phyloP scores from a whole-genome alignment of 2,888 invertebrate species.

The Epinotia nisella region DNA sequence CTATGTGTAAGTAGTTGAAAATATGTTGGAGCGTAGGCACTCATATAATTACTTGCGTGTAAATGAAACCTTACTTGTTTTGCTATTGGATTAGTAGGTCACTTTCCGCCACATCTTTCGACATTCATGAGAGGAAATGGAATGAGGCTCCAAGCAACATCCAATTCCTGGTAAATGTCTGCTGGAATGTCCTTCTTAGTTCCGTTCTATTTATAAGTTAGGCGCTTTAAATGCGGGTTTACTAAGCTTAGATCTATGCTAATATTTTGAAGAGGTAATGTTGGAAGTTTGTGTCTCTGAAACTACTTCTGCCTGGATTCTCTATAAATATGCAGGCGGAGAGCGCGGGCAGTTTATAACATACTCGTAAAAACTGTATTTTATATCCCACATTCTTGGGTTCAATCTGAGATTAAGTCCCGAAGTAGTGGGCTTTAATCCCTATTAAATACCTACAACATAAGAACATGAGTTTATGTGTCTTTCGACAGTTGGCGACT shows the following conservation, averaged over 20 bases:
- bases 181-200: slow-evolving; percentile 5
- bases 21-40: not conserved
- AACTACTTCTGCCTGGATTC: too few species aligned
- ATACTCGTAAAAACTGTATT: not conserved
- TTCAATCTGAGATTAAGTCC: not conserved
- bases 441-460: not conserved
- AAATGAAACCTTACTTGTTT: not conserved
- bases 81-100: slow-evolving; percentile 14
- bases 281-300: not conserved
- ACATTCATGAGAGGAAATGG: slow-evolving; percentile 18
- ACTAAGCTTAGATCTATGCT: not conserved
- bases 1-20: too few species aligned
- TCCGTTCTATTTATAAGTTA: slow-evolving; percentile 5
- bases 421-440: not conserved
- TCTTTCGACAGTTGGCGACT: not conserved
- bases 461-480: slow-evolving; percentile 3
- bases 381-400: not conserved
- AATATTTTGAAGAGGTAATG: not conserved
- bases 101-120: not conserved
- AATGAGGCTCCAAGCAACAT: slow-evolving; percentile 5
- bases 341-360: not conserved
- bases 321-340: not conserved
- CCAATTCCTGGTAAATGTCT: slow-evolving; percentile 8
- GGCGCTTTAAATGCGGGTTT: not conserved
- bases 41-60: not conserved